Percentiles rank a stretch among this genome's conserved stretches.
Evolutionary conservation across 2,113 vertebrate genomes (phyloP).

Genomic region (Aphyosemion australe): DNA sequence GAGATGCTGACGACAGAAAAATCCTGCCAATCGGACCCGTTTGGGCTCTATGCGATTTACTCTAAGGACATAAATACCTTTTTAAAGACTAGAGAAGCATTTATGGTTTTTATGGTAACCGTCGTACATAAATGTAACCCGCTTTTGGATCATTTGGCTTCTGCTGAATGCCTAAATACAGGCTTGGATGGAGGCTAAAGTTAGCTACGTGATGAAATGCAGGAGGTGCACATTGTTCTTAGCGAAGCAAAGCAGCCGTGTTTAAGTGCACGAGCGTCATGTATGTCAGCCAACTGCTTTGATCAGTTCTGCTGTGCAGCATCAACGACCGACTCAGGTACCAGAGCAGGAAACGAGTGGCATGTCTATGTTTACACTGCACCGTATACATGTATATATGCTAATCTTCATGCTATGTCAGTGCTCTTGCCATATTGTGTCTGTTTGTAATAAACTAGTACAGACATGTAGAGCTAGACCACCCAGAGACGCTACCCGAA

Average conservation of each 20-base stretch:
- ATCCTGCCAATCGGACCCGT: not conserved
- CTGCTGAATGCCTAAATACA: constrained; percentile 22
- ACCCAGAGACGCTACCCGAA: constrained; percentile 72
- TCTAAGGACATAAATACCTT: constrained; percentile 12
- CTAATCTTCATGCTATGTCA: constrained; percentile 41
- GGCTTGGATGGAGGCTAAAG: constrained; percentile 16
- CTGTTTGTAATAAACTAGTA: constrained; percentile 70
- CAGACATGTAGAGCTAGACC: constrained; percentile 75
- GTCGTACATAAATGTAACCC: constrained; percentile 11
- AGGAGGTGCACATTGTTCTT: not conserved
- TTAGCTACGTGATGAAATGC: constrained; percentile 33
- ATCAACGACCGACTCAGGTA: constrained; percentile 5
- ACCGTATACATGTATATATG: constrained; percentile 1
- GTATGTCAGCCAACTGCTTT: constrained; percentile 26
- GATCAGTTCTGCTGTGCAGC: constrained; percentile 19
- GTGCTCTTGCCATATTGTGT: constrained; percentile 51
- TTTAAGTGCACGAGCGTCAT: constrained; percentile 23
- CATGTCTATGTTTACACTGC: constrained; percentile 19
- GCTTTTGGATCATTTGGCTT: constrained; percentile 14
- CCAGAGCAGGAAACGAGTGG: constrained; percentile 16
- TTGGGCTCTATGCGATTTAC: constrained; percentile 2
- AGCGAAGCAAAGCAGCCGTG: constrained; percentile 16
- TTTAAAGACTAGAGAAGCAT: constrained; percentile 6
- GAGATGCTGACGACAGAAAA: constrained; percentile 5
- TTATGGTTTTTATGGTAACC: constrained; percentile 22